Percentiles rank a stretch among this genome's conserved stretches.
Conservation (phyloP, 2,113 vertebrate genomes). For the Danionella cerebrum region DNA sequence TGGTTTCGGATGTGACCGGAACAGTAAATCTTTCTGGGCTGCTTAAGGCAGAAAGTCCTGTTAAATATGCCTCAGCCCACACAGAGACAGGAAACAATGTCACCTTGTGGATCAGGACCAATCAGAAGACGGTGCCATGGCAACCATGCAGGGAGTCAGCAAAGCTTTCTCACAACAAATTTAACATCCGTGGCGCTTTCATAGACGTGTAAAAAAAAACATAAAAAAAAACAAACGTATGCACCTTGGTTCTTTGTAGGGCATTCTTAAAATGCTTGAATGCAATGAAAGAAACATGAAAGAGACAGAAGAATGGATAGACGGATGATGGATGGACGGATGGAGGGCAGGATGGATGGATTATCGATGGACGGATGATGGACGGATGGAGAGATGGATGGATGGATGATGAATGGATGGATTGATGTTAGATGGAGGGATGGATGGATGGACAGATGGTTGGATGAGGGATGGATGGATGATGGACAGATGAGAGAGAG, state of each 20-base stretch:
- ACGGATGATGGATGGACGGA: too few relatives aligned
- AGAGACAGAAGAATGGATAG: too few relatives aligned
- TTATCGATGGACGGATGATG: too few relatives aligned
- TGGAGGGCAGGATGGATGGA: too few relatives aligned
- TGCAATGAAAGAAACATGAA: too few relatives aligned
- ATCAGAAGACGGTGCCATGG: constrained; percentile 24
- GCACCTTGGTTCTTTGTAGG: background rate
- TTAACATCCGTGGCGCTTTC: background rate
- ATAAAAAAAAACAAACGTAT: background rate
- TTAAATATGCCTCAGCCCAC: constrained; percentile 17
- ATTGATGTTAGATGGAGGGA: too few relatives aligned
- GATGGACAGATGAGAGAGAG: too few relatives aligned
- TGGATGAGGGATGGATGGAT: too few relatives aligned
- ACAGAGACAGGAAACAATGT: constrained; percentile 25
- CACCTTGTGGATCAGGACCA: constrained; percentile 27
- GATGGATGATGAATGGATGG: too few relatives aligned
- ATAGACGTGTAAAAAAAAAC: background rate
- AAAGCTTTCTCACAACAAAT: background rate
- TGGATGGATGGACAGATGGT: too few relatives aligned
- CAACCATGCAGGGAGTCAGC: background rate
- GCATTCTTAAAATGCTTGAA: background rate
- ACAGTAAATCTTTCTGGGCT: background rate
- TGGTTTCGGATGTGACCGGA: constrained; percentile 1
- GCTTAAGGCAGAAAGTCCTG: background rate
- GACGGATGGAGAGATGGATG: too few relatives aligned